Evolutionary conservation across 2,888 invertebrate genomes (phyloP).

Genomic region (Macropis europaea): DNA sequence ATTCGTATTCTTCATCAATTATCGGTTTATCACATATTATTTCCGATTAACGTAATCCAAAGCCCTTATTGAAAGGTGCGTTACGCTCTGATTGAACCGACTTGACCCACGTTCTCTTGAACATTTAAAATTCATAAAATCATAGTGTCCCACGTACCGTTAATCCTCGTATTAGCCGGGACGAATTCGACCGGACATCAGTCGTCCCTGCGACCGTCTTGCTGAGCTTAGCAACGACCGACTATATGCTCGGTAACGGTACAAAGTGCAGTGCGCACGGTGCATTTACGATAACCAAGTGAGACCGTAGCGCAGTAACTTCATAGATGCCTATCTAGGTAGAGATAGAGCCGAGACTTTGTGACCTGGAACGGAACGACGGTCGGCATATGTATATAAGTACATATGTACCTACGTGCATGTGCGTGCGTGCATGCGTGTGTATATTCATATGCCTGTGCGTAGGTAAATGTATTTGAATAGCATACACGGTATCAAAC

Average conservation of each 20-base stretch:
- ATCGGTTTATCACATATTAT: too few relatives aligned
- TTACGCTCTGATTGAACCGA: too few relatives aligned
- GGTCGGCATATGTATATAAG: constrained; percentile 16
- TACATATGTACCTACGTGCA: not conserved
- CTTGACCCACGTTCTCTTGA: too few relatives aligned
- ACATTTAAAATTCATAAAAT: constrained; percentile 9
- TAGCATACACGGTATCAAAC: not conserved
- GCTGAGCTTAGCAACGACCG: constrained; percentile 47
- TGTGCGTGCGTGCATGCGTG: not conserved
- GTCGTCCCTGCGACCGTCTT: constrained; percentile 46
- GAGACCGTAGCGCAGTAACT: constrained; percentile 37
- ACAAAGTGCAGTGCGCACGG: constrained; percentile 63
- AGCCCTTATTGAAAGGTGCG: too few relatives aligned
- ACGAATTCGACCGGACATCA: constrained; percentile 66
- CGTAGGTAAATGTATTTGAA: too few relatives aligned
- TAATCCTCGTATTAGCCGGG: constrained; percentile 43
- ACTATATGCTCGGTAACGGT: constrained; percentile 69
- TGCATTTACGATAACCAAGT: constrained; percentile 63
- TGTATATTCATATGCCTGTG: too few relatives aligned
- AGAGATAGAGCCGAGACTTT: constrained; percentile 56
- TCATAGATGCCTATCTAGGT: constrained; percentile 61
- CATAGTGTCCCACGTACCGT: constrained; percentile 36
- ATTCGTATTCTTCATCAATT: too few relatives aligned
- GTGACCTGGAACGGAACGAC: constrained; percentile 69
- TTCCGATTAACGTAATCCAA: too few relatives aligned